Evolutionary conservation across 2,797 vertebrate genomes (phyloP), one percentile per base, ranked within the genome.

Genomic region (Thripadectes ignobilis): DNA sequence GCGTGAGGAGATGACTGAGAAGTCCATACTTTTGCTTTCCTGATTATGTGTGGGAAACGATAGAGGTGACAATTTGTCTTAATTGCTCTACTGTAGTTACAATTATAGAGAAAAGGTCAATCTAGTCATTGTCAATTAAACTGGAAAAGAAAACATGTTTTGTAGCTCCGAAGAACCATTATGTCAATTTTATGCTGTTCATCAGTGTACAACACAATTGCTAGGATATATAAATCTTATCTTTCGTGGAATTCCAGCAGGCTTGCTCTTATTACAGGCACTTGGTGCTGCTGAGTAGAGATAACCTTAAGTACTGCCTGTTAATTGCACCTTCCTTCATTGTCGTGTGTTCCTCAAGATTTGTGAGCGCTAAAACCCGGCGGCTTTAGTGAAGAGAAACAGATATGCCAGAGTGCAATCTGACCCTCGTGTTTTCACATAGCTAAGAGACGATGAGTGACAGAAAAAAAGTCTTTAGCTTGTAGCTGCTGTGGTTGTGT

Each of bases 101-200:
- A 97, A 97, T 98, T 98, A 98, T 82, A 95, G 92, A 97, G 96
- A 98, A 98, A 98, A 99, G 98, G 98, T 99, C 98, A 98, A 95
- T 97, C 92, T 96, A 96, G 94, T 97, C 96, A 96, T 97, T 96
- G 97, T 97, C 97, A 98, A 98, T 98, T 98, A 98, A 97, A 96
- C 89, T 78, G 72, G 17, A 43, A 94, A 97, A 97, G 71, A 98
- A 97, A 96, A 95, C 95, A 88, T 32, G 34, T 97, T 97, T 76
- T 97, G 94, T 96, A 96, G 92, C 61, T 68, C 78, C 80, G 85
- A 96, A 97, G 83, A 97, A 81, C 89, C 88, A 83, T 97, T 97
- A 96, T 96, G 93, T 97, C 97, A 95, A 72, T 97, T 97, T 97
- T 97, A 97, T 96, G 92, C 94, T 91, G 85, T 94, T 97, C 96